Base-by-base conservation (phyloP, 2,888 invertebrate genomes). In the Gnatocerus cornutus region DNA sequence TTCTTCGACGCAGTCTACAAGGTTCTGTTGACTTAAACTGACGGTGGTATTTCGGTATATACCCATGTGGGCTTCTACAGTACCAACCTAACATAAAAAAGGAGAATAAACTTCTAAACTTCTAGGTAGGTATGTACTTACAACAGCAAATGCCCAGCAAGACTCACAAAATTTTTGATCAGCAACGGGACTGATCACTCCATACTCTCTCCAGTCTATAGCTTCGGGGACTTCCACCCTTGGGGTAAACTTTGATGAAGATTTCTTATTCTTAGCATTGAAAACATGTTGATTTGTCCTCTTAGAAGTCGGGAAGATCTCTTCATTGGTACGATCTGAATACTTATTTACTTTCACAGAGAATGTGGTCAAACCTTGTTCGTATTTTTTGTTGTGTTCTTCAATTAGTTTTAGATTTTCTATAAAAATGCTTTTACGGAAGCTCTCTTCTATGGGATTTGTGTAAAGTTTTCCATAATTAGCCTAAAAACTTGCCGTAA, bases 131-230 rank as follows among this genome's bases (percentile, higher is more conserved):
- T n/a, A n/a, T n/a, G n/a, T 29, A 39, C 85, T 85, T 83, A 88
- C 87, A 6, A 89, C 82, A 77, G 89, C 89, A 82, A 91, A 91
- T 2, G 90, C 86, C 90, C 90, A 91, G 80, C 91, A 91, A 1
- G 89, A 88, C 5, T 90, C 90, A 81, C 90, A 90, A 12, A 85
- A 83, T 8, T 87, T 86, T 82, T 89, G 88, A 73, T 88, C 82
- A 76, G 88, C 88, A 5, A 88, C 85, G 0, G 85, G 84, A 1
- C 88, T 88, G 3, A 89, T 88, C 56, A 86, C 87, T 7, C 88
- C 88, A 68, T 86, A 76, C 1, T 79, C 71, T 66, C 88, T 84
- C 89, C 89, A 89, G 77, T 89, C 88, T 3, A 88, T 82, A 4
- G 71, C 52, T 0, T 82, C 76, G 0, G 88, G 87, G 4, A 86